Conservation (phyloP, 2,888 invertebrate genomes). For the Nesidiocoris tenuis region DNA sequence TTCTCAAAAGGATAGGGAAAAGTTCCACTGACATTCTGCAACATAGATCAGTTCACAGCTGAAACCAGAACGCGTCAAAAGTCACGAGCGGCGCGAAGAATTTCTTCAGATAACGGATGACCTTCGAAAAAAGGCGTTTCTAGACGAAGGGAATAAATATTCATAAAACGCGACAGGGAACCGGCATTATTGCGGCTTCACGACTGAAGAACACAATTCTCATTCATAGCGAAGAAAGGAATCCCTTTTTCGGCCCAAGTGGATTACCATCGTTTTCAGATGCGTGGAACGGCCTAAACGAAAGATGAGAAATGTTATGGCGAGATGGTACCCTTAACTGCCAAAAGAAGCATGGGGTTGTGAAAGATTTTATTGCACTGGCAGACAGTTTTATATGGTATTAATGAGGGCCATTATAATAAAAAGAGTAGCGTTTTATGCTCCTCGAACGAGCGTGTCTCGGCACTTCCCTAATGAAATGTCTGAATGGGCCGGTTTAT, state of each 20-base stretch:
- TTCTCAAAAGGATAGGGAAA: too few relatives aligned
- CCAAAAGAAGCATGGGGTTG: too few relatives aligned
- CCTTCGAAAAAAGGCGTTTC: background rate
- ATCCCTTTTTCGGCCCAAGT: background rate
- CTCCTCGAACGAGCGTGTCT: background rate
- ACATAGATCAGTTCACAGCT: too few relatives aligned
- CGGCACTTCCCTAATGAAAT: background rate
- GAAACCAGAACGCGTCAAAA: background rate
- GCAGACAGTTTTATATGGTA: background rate
- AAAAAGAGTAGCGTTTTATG: background rate
- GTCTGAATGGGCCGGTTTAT: too few relatives aligned
- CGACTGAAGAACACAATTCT: background rate
- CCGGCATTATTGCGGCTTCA: background rate
- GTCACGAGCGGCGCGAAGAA: background rate
- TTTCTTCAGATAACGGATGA: background rate
- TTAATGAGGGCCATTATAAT: background rate
- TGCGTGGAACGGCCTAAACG: background rate
- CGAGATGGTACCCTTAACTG: background rate
- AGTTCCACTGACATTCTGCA: too few relatives aligned
- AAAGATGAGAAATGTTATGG: background rate
- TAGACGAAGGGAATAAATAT: background rate
- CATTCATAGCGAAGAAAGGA: background rate
- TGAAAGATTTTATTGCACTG: background rate
- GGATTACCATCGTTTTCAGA: background rate
- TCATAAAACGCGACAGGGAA: background rate